A percentile compares a stretch with the other conserved stretches of the same genome.
phyloP scores from a whole-genome alignment of 2,888 invertebrate genomes.

The Ptychoptera contaminata region DNA sequence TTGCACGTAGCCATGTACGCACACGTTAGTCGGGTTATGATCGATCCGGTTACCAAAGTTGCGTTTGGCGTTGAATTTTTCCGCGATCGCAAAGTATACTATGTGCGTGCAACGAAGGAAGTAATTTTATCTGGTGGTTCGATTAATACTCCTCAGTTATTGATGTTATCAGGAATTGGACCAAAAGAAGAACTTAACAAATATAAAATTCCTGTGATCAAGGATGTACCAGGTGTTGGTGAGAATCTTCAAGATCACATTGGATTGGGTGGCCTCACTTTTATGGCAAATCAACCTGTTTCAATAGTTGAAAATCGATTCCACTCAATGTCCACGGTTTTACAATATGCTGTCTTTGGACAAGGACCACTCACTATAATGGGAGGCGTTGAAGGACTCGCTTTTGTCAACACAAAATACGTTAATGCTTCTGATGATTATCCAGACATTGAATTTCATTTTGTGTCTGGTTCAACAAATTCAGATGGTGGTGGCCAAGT shows the following conservation, averaged over 20 bases:
- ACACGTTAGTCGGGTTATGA: slow-evolving; percentile 59
- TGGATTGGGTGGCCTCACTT: slow-evolving; percentile 70
- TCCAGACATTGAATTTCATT: slow-evolving; percentile 82
- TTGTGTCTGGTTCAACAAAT: slow-evolving; percentile 72
- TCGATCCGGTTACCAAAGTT: slow-evolving; percentile 54
- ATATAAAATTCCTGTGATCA: slow-evolving; percentile 60
- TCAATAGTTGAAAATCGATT: slow-evolving; percentile 66
- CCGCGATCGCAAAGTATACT: slow-evolving; percentile 52
- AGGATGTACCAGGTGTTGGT: slow-evolving; percentile 62
- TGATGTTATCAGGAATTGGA: slow-evolving; percentile 87
- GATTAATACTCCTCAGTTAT: slow-evolving; percentile 81
- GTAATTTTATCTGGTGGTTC: slow-evolving; percentile 84
- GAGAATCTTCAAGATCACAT: slow-evolving; percentile 81
- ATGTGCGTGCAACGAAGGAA: slow-evolving; percentile 65
- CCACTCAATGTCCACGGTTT: slow-evolving; percentile 60
- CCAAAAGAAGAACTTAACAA: slow-evolving; percentile 54
- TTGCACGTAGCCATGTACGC: slow-evolving; percentile 71
- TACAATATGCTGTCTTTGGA: slow-evolving; percentile 71
- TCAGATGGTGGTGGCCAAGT: slow-evolving; percentile 74
- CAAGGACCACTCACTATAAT: slow-evolving; percentile 72
- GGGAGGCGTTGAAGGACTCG: slow-evolving; percentile 81
- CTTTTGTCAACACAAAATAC: slow-evolving; percentile 76
- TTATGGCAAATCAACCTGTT: slow-evolving; percentile 59
- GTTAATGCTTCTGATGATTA: slow-evolving; percentile 64
- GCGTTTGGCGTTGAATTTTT: slow-evolving; percentile 74